Evolutionary conservation across 1,140 invertebrate genomes (phyloP), one percentile per base, ranked within the genome.

Genomic region (Cyrtorhinus lividipennis): DNA sequence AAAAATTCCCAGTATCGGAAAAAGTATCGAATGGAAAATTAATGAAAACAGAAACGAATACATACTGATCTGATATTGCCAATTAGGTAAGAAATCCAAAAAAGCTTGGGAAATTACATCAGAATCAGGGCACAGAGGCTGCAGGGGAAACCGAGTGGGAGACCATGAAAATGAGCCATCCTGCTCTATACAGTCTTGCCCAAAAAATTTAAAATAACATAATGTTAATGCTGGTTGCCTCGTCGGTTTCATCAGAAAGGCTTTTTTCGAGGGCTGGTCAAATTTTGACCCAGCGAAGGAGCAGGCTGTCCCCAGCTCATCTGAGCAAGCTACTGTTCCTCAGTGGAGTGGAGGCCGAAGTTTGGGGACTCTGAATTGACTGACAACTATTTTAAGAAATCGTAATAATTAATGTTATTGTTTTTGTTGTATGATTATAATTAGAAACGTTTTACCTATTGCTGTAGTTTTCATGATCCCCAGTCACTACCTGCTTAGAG

Each of bases 181-280:
- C 53, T 13, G 53, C 8, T 13, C 53, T 56, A n/a, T 56, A 56
- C 22, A 22, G 13, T 56, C 22, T 56, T n/a, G 53, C 53, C 22
- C 53, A 20, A n/a, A 8, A 56, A 22, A n/a, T n/a, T n/a, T n/a
- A n/a, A n/a, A n/a, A n/a, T n/a, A n/a, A n/a, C n/a, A n/a, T n/a
- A n/a, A 56, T 56, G 53, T 56, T 56, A 22, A 56, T 56, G 53
- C 53, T 20, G 22, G 53, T 56, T n/a, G 53, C 53, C 13, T 10
- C 53, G 53, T 56, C 53, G 22, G 53, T 56, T 22, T 20, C 53
- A 13, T 13, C 53, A n/a, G 53, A 56, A 56, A 56, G 53, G 22
- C 22, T 56, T n/a, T 56, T 56, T 56, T 56, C 53, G 13, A 56
- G 22, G 53, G 53, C 53, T n/a, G 53, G 53, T n/a, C 53, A 56